Base-by-base conservation (phyloP, 2,888 invertebrate species). In the Sinodicranocentrus sp. region DNA sequence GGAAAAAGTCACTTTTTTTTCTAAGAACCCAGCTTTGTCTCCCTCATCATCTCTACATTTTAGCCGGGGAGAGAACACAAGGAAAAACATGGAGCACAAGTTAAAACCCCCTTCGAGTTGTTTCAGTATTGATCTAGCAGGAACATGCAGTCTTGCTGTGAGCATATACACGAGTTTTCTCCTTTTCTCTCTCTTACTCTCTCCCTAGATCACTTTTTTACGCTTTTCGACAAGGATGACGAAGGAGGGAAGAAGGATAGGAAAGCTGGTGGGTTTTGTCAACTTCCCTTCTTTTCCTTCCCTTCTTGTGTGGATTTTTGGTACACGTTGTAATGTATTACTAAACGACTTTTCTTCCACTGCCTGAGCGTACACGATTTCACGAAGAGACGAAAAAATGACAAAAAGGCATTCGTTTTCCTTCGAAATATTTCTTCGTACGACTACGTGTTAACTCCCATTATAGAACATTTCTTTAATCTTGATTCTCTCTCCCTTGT, bases 1-100 rank as follows among this genome's bases (percentile, higher is more conserved):
- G 52, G 57, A 73, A 72, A 23, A 25, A 61, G 61, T 72, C 57
- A 43, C 23, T 23, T 39, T 71, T 71, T 72, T 59, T 15, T 59
- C 72, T 43, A 10, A 54, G 26, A 43, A 25, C 59, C 72, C 59
- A 72, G 72, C 25, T 8, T n/a, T 44, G 44, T 33, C 33, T 33
- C 33, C n/a, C n/a, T n/a, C n/a, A n/a, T n/a, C n/a, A n/a, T n/a
- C n/a, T n/a, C n/a, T n/a, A n/a, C n/a, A n/a, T n/a, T 33, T 33
- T 33, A 6, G 33, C 33, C 10, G 10, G 33, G 33, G 33, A 33
- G 2, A 1, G 19, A 25, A 15, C 57, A n/a, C n/a, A 19, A 23
- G 23, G 23, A 19, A 57, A 21, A 8, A 57, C 1, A 26, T n/a
- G 44, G 2, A 59, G 15, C 59, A n/a, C 23, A 48, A 73, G 48